Percentiles rank a stretch among this genome's conserved stretches.
Conservation (phyloP, 2,113 vertebrate species). For the Phasianus colchicus region DNA sequence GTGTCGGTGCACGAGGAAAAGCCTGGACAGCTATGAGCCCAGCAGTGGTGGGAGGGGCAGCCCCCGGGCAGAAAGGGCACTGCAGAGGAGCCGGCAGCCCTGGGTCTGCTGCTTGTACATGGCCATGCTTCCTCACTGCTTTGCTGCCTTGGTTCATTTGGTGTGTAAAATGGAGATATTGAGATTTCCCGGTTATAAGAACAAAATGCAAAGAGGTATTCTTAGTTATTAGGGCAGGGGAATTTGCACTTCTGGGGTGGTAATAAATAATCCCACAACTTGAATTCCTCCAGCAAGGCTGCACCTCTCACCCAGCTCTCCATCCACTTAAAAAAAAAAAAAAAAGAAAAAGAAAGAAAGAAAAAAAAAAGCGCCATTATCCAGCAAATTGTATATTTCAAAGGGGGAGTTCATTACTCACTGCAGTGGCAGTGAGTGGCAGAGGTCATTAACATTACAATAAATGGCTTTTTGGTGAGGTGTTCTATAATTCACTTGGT, state of each 20-base stretch:
- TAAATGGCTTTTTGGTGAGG: slow-evolving; percentile 21
- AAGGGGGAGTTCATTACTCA: neutral
- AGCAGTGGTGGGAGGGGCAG: neutral
- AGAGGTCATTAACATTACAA: slow-evolving; percentile 1
- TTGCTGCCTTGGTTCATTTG: neutral
- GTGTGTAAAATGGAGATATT: neutral
- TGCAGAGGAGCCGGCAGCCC: neutral
- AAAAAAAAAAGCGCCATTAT: neutral
- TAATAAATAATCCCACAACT: neutral
- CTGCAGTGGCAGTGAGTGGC: neutral
- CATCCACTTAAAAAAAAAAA: neutral
- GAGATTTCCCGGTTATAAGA: neutral
- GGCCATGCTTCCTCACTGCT: neutral
- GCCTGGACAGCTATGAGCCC: neutral
- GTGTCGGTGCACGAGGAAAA: neutral
- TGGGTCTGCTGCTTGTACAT: neutral
- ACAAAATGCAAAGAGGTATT: neutral
- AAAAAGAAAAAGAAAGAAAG: no score
- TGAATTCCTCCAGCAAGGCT: neutral
- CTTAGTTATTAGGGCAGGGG: neutral
- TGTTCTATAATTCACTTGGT: neutral
- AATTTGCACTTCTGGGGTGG: neutral
- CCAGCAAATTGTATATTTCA: neutral
- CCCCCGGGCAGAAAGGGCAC: neutral
- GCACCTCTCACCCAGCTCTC: neutral